Base-by-base conservation (phyloP, 2,113 vertebrate genomes). In the Heterocephalus glaber region DNA sequence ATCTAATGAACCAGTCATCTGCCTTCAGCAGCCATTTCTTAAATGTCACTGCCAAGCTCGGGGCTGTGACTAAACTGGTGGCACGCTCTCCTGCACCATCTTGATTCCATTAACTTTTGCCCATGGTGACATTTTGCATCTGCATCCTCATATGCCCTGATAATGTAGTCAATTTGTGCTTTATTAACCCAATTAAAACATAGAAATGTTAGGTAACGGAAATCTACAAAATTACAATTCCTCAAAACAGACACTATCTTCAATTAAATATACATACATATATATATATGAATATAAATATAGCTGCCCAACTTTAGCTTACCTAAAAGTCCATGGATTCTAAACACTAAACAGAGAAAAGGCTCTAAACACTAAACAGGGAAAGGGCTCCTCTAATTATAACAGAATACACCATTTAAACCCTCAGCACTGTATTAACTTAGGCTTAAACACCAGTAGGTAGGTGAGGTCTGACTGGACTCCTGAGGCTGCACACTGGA, bases 101-200 rank as follows among this genome's bases (percentile, higher is more conserved):
- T 74, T 92, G 81, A 95, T 65, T 90, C 76, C 90, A 97, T 95
- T 96, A 96, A 60, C 49, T 35, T 77, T 82, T 93, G 54, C 92
- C 95, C 44, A 85, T 1, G 2, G 96, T 95, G 94, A 90, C 80
- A 68, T 90, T 95, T 94, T 80, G 92, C 2, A 3, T 90, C 95
- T 96, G 92, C 61, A 88, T 60, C 76, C 81, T 96, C 93, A 90
- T 90, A 93, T 76, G 77, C 92, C 65, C 35, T 24, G n/a, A 89
- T 86, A 92, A 96, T 54, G 38, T n/a, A 26, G 5, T 87, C 87
- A 95, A 96, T 95, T 97, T 94, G 93, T 97, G 84, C 56, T 95
- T 92, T 95, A 93, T 95, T 96, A 97, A 89, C 52, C 89, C 58
- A 88, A 96, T 96, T 97, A 97, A 94, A 96, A 89, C 60, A 91